A percentile compares a stretch with the other conserved stretches of the same genome.
Evolutionary conservation across 2,888 invertebrate genomes (phyloP).

Genomic region (Abscondita cerata): DNA sequence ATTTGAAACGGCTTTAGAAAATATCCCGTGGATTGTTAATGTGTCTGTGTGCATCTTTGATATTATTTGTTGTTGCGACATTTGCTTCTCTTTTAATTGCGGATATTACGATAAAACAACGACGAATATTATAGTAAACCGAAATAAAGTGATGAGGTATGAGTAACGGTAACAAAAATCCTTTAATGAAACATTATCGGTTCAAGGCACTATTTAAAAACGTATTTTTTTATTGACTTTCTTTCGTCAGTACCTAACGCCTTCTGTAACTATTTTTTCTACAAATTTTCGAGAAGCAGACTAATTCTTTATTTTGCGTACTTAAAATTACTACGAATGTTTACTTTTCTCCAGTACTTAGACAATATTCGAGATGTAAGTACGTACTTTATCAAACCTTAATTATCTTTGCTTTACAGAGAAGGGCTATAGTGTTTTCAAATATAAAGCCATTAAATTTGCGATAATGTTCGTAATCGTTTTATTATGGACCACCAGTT

Average conservation of each 20-base stretch:
- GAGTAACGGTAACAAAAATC: no score
- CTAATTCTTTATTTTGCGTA: slow-evolving; percentile 45
- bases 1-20: slow-evolving; percentile 1
- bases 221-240: slow-evolving; percentile 49
- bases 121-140: slow-evolving; percentile 51
- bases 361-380: slow-evolving; percentile 50
- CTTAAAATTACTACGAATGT: slow-evolving; percentile 50
- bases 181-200: slow-evolving; percentile 17
- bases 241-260: slow-evolving; percentile 50
- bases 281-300: slow-evolving; percentile 11
- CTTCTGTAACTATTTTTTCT: no score
- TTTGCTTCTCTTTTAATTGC: slow-evolving; percentile 52
- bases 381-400: no score
- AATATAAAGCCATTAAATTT: no score
- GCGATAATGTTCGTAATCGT: slow-evolving; percentile 22
- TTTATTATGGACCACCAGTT: slow-evolving; percentile 36
- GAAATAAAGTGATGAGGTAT: slow-evolving; percentile 49
- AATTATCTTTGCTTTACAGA: no score
- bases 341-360: slow-evolving; percentile 48
- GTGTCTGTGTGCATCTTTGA: slow-evolving; percentile 36
- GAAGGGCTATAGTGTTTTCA: no score
- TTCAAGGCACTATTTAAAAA: slow-evolving; percentile 52
- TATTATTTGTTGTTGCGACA: slow-evolving; percentile 49
- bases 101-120: slow-evolving; percentile 54
- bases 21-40: neutral